Base-by-base conservation (phyloP, 2,113 vertebrate genomes). In the Bungarus multicinctus region DNA sequence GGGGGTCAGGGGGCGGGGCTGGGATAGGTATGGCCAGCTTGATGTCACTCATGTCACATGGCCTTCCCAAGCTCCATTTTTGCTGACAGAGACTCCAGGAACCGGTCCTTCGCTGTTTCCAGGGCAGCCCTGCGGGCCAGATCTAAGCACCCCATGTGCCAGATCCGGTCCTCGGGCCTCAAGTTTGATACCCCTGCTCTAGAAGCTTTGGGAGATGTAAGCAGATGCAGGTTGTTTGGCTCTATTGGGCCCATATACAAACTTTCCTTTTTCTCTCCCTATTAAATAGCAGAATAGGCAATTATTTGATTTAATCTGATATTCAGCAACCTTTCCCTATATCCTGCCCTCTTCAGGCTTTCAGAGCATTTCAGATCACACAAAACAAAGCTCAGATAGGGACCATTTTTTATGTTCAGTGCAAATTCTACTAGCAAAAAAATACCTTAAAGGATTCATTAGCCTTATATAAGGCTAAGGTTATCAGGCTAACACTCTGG, bases 381-480 rank as follows among this genome's bases (percentile, higher is more conserved):
- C 52, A 87, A 87, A 90, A 94, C 87, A 52, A 92, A 90, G 34
- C 10, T 92, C 52, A 92, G 30, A 90, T 34, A 87, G 54, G 53
- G 25, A 55, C n/a, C 20, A 64, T 92, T 85, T 69, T 50, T 88
- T 43, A 92, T 74, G 74, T 57, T 88, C 91, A 90, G 30, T 34
- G 91, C 43, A 91, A 27, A 93, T 85, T 45, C 85, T 93, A 89
- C 85, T 58, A 74, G 90, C 69, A 30, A 85, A 45, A 45, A 85
- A 60, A 53, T 85, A 85, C 18, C 54, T 87, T 60, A 54, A 92
- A 52, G 57, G 55, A 30, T 74, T 92, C 74, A 92, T 74, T 94
- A 74, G 81, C 69, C 69, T 50, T 94, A 39, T 87, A 85, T 43
- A 89, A 94, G 34, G 74, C 69, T 87, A 90, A 87, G 25, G 11